Conservation (phyloP, 2,113 vertebrate species). For the Jaculus jaculus region DNA sequence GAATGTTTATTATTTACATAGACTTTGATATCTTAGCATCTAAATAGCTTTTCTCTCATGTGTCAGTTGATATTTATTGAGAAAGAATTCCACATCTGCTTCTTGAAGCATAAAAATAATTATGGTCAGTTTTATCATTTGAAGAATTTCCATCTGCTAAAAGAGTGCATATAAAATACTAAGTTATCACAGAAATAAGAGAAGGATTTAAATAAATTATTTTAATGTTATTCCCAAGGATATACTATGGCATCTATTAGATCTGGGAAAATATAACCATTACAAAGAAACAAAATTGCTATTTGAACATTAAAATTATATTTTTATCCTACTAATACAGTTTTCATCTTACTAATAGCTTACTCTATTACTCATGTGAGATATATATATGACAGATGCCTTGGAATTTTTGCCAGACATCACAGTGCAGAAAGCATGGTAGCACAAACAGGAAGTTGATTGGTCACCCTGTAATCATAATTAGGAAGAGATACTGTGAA, state of each 20-base stretch:
- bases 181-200: neutral
- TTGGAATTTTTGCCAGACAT: neutral
- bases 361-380: neutral
- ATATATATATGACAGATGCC: neutral
- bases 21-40: neutral
- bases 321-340: neutral
- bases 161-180: no score
- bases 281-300: neutral
- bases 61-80: neutral
- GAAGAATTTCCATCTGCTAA: neutral
- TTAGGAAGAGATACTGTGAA: no score
- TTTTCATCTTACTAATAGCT: neutral
- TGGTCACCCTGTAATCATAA: no score
- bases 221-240: neutral
- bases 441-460: no score
- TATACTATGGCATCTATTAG: neutral
- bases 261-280: neutral
- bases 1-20: neutral
- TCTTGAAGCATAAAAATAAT: neutral
- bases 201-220: neutral
- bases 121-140: neutral
- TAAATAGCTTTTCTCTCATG: neutral
- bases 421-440: no score
- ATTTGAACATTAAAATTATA: neutral
- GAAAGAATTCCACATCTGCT: neutral